Percentiles rank a stretch among this genome's conserved stretches.
phyloP scores from a whole-genome alignment of 2,113 vertebrate species.

The Podilymbus podiceps region DNA sequence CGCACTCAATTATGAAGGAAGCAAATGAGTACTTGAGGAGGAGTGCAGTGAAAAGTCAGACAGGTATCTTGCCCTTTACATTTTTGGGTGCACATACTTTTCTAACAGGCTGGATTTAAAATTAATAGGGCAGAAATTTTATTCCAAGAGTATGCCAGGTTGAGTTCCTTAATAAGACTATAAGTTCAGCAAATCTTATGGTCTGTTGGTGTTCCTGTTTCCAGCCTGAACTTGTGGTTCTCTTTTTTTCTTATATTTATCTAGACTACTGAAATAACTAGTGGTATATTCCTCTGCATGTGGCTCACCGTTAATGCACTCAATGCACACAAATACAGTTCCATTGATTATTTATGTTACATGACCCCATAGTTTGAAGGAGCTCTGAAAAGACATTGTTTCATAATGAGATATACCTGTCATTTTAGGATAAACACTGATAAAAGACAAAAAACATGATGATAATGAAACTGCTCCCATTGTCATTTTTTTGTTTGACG shows the following conservation, averaged over 20 bases:
- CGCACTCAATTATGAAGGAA: not conserved
- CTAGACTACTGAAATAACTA: constrained; percentile 25
- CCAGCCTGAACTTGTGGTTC: constrained; percentile 49
- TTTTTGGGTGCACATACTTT: constrained; percentile 8
- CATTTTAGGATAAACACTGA: not conserved
- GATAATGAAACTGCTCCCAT: not conserved
- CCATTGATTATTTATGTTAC: not conserved
- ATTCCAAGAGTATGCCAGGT: not conserved
- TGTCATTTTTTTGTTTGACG: not conserved
- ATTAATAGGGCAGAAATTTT: constrained; percentile 33
- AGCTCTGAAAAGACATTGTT: not conserved
- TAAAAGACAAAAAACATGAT: not conserved
- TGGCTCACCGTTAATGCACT: constrained; percentile 10
- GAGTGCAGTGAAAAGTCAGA: not conserved
- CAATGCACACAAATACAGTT: not conserved
- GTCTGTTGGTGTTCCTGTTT: constrained; percentile 63
- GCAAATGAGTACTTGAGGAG: constrained; percentile 1
- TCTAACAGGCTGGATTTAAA: constrained; percentile 9
- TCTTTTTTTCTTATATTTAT: constrained; percentile 47
- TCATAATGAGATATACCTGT: not conserved
- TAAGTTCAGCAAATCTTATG: constrained; percentile 42
- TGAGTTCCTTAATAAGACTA: not conserved
- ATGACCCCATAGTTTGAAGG: not conserved
- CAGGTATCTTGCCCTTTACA: not conserved
- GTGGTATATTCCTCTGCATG: not conserved